Conservation (phyloP, 1,140 invertebrate genomes). For the Hermetia illucens region DNA sequence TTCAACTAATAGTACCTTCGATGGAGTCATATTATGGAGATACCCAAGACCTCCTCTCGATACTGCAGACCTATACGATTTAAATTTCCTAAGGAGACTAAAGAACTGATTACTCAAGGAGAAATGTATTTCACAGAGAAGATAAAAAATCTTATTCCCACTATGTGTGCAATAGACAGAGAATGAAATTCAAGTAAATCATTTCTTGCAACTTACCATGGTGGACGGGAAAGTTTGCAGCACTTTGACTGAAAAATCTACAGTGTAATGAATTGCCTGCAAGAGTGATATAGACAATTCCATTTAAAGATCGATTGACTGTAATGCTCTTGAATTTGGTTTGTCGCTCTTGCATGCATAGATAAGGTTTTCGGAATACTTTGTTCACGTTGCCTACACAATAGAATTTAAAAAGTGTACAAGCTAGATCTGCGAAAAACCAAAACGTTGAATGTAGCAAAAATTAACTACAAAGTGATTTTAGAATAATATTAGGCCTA, state of each 20-base stretch:
- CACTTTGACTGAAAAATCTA: conserved; percentile 6
- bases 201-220: conserved; percentile 13
- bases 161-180: conserved; percentile 1
- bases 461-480: too few species aligned
- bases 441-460: too few species aligned
- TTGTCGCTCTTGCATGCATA: conserved; percentile 12
- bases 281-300: too few species aligned
- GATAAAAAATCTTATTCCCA: conserved; percentile 4
- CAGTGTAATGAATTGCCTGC: too few species aligned
- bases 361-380: conserved; percentile 13
- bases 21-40: conserved; percentile 9
- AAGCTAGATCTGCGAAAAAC: conserved; percentile 5
- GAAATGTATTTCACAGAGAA: too few species aligned
- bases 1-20: conserved; percentile 2
- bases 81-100: conserved; percentile 10
- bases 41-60: conserved; percentile 8
- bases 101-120: conserved; percentile 7
- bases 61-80: conserved; percentile 10
- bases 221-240: conserved; percentile 12
- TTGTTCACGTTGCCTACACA: conserved; percentile 13
- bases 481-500: conserved; percentile 5
- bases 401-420: conserved; percentile 14
- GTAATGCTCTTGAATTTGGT: conserved; percentile 8
- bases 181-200: conserved; percentile 7
- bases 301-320: too few species aligned